Percentiles rank a stretch among this genome's conserved stretches.
Conservation (phyloP, 23 tunicate genomes). For the Aplidium turbinatum region DNA sequence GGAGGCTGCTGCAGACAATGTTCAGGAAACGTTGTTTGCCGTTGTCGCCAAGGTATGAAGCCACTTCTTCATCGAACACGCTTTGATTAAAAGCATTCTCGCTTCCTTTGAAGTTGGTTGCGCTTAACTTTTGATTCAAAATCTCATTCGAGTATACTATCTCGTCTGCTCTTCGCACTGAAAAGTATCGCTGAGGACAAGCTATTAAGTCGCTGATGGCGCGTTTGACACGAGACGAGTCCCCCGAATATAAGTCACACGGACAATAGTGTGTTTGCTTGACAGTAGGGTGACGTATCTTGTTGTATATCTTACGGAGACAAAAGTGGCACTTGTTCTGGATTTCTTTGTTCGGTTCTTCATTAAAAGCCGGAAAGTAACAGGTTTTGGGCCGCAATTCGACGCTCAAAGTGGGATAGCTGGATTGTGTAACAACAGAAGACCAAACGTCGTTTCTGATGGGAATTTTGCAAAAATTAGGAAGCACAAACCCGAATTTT, state of each 20-base stretch:
- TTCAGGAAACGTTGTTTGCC: slow-evolving; percentile 34
- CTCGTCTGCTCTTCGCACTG: slow-evolving; percentile 39
- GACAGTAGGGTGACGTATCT: slow-evolving; percentile 11
- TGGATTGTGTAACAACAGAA: background rate
- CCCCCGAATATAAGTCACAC: slow-evolving; percentile 49
- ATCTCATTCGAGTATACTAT: slow-evolving; percentile 12
- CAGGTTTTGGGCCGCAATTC: slow-evolving; percentile 61
- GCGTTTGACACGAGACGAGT: slow-evolving; percentile 36
- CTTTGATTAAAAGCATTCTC: background rate
- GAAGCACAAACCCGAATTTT: slow-evolving; percentile 40
- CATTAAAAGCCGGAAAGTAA: slow-evolving; percentile 34
- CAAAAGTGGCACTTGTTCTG: slow-evolving; percentile 40
- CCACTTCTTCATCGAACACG: slow-evolving; percentile 25
- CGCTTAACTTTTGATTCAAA: background rate
- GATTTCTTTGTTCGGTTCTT: slow-evolving; percentile 2
- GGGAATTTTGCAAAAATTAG: slow-evolving; percentile 43
- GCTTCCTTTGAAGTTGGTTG: background rate
- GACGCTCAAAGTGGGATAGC: slow-evolving; percentile 46
- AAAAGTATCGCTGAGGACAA: slow-evolving; percentile 55
- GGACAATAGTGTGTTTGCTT: slow-evolving; percentile 65
- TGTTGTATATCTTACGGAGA: slow-evolving; percentile 15
- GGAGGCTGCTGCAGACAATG: slow-evolving; percentile 12
- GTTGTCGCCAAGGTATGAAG: slow-evolving; percentile 27
- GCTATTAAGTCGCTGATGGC: slow-evolving; percentile 55
- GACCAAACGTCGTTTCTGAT: background rate